Evolutionary conservation across 2,888 invertebrate species (phyloP).

Genomic region (Cephus spinipes): DNA sequence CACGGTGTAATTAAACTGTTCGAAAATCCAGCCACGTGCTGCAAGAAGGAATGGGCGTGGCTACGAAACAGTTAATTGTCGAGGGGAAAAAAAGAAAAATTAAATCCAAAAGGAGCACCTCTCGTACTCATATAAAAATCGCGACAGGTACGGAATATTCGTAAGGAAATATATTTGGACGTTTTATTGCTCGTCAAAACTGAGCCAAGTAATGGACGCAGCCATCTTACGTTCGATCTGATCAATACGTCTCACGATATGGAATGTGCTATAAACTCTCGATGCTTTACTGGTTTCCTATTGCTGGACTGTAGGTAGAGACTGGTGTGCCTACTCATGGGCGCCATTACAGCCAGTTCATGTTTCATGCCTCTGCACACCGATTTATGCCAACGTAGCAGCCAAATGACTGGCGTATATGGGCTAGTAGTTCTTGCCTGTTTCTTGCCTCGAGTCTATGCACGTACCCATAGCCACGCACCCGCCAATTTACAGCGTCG

Average conservation of each 20-base stretch:
- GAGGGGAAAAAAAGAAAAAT: too few relatives aligned
- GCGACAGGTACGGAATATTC: background rate
- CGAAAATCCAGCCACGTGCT: background rate
- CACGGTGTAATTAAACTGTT: background rate
- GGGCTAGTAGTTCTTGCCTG: conserved; percentile 5
- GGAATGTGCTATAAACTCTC: background rate
- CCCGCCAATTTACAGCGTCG: background rate
- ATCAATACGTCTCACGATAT: background rate
- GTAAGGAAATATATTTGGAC: background rate
- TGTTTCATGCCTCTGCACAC: conserved; percentile 4
- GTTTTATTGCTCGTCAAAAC: background rate
- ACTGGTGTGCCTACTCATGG: background rate
- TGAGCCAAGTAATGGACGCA: background rate
- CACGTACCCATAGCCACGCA: background rate
- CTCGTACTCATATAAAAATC: too few relatives aligned
- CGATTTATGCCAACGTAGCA: conserved; percentile 4
- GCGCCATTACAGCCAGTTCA: conserved; percentile 1
- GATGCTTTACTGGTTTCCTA: background rate
- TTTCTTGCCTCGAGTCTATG: background rate
- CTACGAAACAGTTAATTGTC: background rate
- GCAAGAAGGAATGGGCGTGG: background rate
- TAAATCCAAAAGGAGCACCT: too few relatives aligned
- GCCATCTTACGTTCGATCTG: background rate
- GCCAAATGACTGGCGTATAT: conserved; percentile 6
- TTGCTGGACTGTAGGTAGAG: background rate